Conservation (phyloP, 2,888 invertebrate species). For the Artemia sinica region DNA sequence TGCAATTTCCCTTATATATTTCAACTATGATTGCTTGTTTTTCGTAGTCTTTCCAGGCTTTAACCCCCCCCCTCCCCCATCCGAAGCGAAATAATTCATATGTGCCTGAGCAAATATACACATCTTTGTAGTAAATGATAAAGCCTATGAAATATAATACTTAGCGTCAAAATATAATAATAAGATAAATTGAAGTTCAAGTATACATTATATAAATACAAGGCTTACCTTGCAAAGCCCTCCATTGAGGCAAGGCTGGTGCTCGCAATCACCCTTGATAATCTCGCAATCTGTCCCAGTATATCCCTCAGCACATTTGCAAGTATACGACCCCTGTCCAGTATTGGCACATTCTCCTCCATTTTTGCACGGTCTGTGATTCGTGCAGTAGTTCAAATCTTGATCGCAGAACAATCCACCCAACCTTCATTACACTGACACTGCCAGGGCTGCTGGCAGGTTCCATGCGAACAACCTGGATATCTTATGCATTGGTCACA, state of each 20-base stretch:
- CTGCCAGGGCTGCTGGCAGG: slow-evolving; percentile 77
- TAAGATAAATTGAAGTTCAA: not conserved
- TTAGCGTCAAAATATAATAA: not conserved
- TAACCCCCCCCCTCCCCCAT: too few relatives aligned
- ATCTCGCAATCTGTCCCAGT: slow-evolving; percentile 78
- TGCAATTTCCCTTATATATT: too few relatives aligned
- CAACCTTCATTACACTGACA: slow-evolving; percentile 92
- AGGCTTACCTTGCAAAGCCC: slow-evolving; percentile 49
- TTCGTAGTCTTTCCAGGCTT: too few relatives aligned
- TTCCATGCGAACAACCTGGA: slow-evolving; percentile 85
- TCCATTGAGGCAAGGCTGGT: slow-evolving; percentile 62
- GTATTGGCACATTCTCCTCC: slow-evolving; percentile 90
- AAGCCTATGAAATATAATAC: not conserved
- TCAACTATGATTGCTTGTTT: too few relatives aligned
- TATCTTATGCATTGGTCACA: slow-evolving; percentile 84
- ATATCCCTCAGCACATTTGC: slow-evolving; percentile 71
- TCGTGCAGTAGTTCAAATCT: slow-evolving; percentile 95
- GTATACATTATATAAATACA: not conserved
- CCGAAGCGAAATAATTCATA: not conserved
- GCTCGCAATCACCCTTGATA: slow-evolving; percentile 59
- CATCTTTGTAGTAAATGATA: not conserved
- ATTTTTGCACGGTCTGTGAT: slow-evolving; percentile 53
- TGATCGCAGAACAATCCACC: slow-evolving; percentile 95
- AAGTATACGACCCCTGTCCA: slow-evolving; percentile 84
- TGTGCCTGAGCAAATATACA: not conserved